Evolutionary conservation across 2,797 vertebrate species (phyloP).

Genomic region (Fistularia commersonii): DNA sequence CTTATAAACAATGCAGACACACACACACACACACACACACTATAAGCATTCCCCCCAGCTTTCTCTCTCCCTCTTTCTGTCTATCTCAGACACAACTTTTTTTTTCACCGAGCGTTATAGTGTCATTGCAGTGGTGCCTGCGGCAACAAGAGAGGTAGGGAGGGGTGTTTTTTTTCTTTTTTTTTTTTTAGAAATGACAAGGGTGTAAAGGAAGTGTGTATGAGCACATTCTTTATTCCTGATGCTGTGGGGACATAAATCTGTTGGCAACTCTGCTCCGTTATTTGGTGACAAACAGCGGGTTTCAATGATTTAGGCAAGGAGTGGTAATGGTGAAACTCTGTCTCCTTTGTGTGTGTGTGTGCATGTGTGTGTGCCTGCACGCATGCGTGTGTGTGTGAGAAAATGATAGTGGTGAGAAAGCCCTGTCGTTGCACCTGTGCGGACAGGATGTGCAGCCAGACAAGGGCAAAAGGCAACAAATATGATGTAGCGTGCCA

Average conservation of each 20-base stretch:
- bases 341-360: no score
- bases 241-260: background rate
- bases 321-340: no score
- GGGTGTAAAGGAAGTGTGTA: slow-evolving; percentile 23
- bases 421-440: slow-evolving; percentile 61
- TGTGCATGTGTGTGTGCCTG: slow-evolving; percentile 2
- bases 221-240: background rate
- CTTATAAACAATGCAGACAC: slow-evolving; percentile 7
- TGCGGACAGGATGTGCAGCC: slow-evolving; percentile 64
- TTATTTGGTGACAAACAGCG: background rate
- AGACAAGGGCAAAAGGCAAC: slow-evolving; percentile 62
- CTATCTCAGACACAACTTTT: slow-evolving; percentile 18
- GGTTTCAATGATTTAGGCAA: no score
- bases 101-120: slow-evolving; percentile 30
- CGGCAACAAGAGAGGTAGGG: slow-evolving; percentile 45
- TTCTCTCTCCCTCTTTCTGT: background rate
- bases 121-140: slow-evolving; percentile 67
- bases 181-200: slow-evolving; percentile 41
- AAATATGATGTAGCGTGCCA: slow-evolving; percentile 51
- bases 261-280: background rate
- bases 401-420: slow-evolving; percentile 40
- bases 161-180: background rate
- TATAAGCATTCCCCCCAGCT: slow-evolving; percentile 4
- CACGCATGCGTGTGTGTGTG: slow-evolving; percentile 32
- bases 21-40: slow-evolving; percentile 4